Evolutionary conservation across 2,113 vertebrate species (phyloP).

Genomic region (Macquaria ambigua): DNA sequence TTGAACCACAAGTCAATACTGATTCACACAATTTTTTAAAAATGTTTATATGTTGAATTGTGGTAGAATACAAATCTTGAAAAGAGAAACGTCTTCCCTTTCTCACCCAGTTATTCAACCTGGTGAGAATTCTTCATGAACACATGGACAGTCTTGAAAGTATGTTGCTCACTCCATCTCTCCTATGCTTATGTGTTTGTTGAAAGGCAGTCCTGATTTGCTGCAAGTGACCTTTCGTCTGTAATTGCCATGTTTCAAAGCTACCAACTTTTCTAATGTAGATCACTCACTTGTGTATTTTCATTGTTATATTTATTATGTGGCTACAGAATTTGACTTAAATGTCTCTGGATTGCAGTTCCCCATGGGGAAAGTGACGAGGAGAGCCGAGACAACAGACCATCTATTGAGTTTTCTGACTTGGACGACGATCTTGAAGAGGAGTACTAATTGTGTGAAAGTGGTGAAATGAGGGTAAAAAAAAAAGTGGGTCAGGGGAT

Average conservation of each 20-base stretch:
- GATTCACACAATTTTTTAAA: neutral
- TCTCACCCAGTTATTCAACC: slow-evolving; percentile 97
- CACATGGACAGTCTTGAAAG: slow-evolving; percentile 99
- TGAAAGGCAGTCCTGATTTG: slow-evolving; percentile 3
- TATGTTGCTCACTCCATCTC: slow-evolving; percentile 79
- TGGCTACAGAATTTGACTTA: slow-evolving; percentile 5
- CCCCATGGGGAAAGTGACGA: slow-evolving; percentile 90
- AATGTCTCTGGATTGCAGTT: slow-evolving; percentile 83
- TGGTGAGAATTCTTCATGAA: slow-evolving; percentile 98
- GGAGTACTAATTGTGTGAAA: slow-evolving; percentile 69
- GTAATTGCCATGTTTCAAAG: slow-evolving; percentile 5
- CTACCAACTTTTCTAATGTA: neutral
- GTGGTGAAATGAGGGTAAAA: neutral
- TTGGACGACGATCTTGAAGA: slow-evolving; percentile 84
- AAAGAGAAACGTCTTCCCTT: slow-evolving; percentile 66
- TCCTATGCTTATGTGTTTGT: slow-evolving; percentile 22
- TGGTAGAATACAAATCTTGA: slow-evolving; percentile 32
- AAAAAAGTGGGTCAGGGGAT: neutral
- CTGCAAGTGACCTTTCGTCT: neutral
- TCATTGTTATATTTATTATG: neutral
- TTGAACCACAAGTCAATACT: neutral
- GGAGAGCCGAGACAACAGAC: slow-evolving; percentile 83
- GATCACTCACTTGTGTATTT: neutral
- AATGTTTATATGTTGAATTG: slow-evolving; percentile 23
- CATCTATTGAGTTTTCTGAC: slow-evolving; percentile 86